Evolutionary conservation across 2,113 vertebrate species (phyloP), one percentile per base, ranked within the genome.

Genomic region (Steatornis caripensis): DNA sequence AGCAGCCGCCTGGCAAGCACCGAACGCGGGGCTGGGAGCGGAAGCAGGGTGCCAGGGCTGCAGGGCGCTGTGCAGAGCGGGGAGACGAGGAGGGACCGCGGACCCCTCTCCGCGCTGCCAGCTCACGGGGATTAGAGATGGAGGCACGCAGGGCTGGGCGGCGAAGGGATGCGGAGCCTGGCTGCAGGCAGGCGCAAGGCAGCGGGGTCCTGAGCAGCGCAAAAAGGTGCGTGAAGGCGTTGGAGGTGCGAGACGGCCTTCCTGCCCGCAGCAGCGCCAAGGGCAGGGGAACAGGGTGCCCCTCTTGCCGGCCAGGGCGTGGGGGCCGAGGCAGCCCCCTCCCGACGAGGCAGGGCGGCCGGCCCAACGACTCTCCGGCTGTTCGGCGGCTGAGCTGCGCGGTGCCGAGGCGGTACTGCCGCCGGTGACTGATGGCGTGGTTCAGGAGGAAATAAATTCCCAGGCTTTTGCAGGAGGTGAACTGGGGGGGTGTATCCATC

Each of bases 391-490:
- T n/a, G n/a, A 80, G 70, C 66, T 4, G 6, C 3, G 21, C 14
- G 1, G 72, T 11, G 54, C 89, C 9, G 15, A 39, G 75, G 94
- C 60, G 8, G 49, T 39, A 82, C 90, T 77, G 83, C 41, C 83
- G 29, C 60, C n/a, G 0, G 58, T 86, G 96, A 98, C 82, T 89
- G 97, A 98, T 96, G 92, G 92, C 78, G 30, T 18, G 30, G 92
- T 88, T 97, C 85, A 23, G 96, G 51, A 97, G 97, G 97, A 97
- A 97, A 97, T 95, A 98, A 98, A 97, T 98, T 84, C 96, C 11
- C 7, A 92, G 93, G 94, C 90, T 86, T 58, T 12, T 3, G 27
- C 58, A 79, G 87, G 96, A 95, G 98, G 95, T 97, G 97, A 96
- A 54, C 88, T 86, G 91, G 97, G 97, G 90, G 90, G 97, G 93